These are phyloP conservation scores for Syncerus caffer DNA, from an alignment of 2,797 vertebrate species.

Conservation along the genomic window DNA sequence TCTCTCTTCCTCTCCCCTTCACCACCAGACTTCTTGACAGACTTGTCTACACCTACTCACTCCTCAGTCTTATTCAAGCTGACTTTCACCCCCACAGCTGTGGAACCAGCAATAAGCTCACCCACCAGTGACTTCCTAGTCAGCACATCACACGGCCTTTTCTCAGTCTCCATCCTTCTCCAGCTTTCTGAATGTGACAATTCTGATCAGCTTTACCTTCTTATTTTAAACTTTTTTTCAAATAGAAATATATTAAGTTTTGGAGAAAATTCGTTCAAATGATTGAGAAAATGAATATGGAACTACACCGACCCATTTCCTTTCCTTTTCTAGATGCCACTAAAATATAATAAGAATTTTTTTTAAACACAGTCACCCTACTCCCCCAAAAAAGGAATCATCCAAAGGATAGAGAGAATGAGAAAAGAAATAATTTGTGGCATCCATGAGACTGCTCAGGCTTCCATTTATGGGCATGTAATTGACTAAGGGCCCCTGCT, in stretches of 20 bases:
- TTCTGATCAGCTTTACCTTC: background rate
- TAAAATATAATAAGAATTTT: background rate
- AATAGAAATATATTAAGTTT: background rate
- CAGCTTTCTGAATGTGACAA: background rate
- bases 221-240: background rate
- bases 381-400: background rate
- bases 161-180: background rate
- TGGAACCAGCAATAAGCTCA: background rate
- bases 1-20: background rate
- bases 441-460: background rate
- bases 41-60: background rate
- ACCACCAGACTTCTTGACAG: background rate
- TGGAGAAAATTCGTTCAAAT: background rate
- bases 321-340: background rate
- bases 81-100: background rate
- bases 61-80: background rate
- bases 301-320: background rate
- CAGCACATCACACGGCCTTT: background rate
- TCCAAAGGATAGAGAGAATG: background rate
- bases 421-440: background rate
- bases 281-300: background rate
- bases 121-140: background rate
- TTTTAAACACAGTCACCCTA: background rate
- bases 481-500: background rate
- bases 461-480: background rate